Base-by-base conservation (phyloP, 1,140 invertebrate species). In the Heliconius hermathena region DNA sequence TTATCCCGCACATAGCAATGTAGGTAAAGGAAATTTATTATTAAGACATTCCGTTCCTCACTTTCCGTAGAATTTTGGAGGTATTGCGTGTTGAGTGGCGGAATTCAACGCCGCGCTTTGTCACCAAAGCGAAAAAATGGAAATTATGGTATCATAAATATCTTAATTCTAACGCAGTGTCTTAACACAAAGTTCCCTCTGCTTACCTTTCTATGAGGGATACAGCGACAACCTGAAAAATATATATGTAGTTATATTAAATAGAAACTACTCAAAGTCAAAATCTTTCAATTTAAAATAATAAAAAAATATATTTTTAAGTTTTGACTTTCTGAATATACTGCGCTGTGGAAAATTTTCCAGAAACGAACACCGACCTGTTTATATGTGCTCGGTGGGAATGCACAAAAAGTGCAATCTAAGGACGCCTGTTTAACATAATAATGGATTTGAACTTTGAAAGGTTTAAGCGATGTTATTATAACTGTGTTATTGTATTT, bases 331-430 rank as follows among this genome's bases (percentile, higher is more conserved):
- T 26, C 60, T 66, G 8, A 29, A 26, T 66, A 3, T 29, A 13
- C 22, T 85, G 79, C 57, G 78, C 86, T 86, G 74, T 81, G 81
- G 22, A n/a, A 54, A 74, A 75, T 74, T 81, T 66, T 75, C 54
- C 73, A 80, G 85, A 85, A 84, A 87, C 87, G 83, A 85, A 87
- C 85, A 80, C n/a, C 60, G 87, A 88, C 89, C 89, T 90, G 89
- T 91, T 91, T 90, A 90, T 88, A 89, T 66, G 60, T 66, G 26
- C 84, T 83, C 78, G 81, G 84, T 83, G 79, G 81, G 82, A 87
- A 81, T 87, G 87, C 76, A 87, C 89, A 92, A 92, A 92, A 91
- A 92, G 81, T 90, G 90, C 89, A 88, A 82, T 81, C 88, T n/a
- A 16, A 66, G 60, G 60, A 66, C 60, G 60, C 60, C 89, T 90